These are phyloP conservation scores for Globodera rostochiensis DNA, from an alignment of 1,140 invertebrate species.

Conservation along the genomic window DNA sequence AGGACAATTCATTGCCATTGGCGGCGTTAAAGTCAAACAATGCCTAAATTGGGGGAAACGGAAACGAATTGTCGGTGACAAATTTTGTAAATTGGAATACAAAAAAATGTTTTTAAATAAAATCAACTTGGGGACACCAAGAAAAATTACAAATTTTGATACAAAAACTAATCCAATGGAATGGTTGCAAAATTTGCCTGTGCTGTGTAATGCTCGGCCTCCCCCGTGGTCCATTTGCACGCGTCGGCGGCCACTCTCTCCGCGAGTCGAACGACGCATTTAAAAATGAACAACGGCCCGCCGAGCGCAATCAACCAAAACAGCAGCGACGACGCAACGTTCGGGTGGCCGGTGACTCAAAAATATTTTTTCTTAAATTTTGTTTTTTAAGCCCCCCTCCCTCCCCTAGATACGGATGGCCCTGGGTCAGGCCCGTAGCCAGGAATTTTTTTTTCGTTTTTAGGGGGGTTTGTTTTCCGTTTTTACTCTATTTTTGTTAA, in stretches of 20 bases:
- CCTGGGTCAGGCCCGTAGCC: too few species aligned
- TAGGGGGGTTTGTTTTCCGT: too few species aligned
- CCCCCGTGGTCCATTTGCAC: constrained; percentile 72
- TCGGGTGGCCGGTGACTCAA: constrained; percentile 61
- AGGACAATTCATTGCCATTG: constrained; percentile 77
- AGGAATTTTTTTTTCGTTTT: too few species aligned
- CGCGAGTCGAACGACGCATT: constrained; percentile 69
- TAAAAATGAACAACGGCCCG: constrained; percentile 88
- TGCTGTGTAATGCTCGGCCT: constrained; percentile 74
- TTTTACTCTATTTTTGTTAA: too few species aligned
- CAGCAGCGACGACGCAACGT: constrained; percentile 72
- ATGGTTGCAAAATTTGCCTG: constrained; percentile 60
- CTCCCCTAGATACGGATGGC: neutral
- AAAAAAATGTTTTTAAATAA: too few species aligned
- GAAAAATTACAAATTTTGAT: constrained; percentile 13
- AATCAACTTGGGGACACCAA: too few species aligned
- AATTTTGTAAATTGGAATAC: too few species aligned
- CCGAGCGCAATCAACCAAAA: constrained; percentile 84
- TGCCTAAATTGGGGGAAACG: constrained; percentile 64
- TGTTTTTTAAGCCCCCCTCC: neutral
- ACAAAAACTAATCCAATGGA: constrained; percentile 15
- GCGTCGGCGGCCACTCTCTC: constrained; percentile 51
- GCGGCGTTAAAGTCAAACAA: constrained; percentile 78
- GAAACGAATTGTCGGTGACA: too few species aligned
- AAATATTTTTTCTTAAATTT: constrained; percentile 3